Conservation (phyloP, 35 echinoderm and acorn worm genomes). For the Nesometra sesokonis region DNA sequence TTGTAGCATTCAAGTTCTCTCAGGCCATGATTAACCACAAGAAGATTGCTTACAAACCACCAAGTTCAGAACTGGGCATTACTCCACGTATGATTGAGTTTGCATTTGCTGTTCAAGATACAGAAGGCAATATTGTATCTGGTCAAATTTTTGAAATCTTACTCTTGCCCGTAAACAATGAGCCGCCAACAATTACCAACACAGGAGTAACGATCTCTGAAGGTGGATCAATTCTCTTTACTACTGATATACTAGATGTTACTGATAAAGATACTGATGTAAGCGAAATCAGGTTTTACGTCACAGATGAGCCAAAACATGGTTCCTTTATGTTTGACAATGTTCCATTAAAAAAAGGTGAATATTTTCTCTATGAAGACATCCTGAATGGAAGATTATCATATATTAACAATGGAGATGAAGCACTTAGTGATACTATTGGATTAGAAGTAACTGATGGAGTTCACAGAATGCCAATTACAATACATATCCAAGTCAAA, state of each 20-base stretch:
- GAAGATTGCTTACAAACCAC: constrained; percentile 89
- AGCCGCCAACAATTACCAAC: constrained; percentile 84
- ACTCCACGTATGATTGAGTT: constrained; percentile 69
- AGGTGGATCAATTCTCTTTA: constrained; percentile 30
- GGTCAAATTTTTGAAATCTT: constrained; percentile 56
- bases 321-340: constrained; percentile 35
- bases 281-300: constrained; percentile 29
- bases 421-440: constrained; percentile 47
- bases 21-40: constrained; percentile 86
- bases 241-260: constrained; percentile 62
- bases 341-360: constrained; percentile 46
- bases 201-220: constrained; percentile 69
- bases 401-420: constrained; percentile 77
- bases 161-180: constrained; percentile 80
- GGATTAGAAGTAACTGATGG: constrained; percentile 83
- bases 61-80: constrained; percentile 83
- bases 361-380: constrained; percentile 54
- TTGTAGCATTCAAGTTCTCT: constrained; percentile 49
- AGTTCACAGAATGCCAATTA: constrained; percentile 77
- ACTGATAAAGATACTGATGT: constrained; percentile 61
- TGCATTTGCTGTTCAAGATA: constrained; percentile 64
- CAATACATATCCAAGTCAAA: constrained; percentile 35
- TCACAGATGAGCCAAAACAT: constrained; percentile 28
- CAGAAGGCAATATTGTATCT: constrained; percentile 61
- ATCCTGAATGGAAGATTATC: constrained; percentile 42